phyloP scores from a whole-genome alignment of 2,888 invertebrate species.

The Altica lythri region DNA sequence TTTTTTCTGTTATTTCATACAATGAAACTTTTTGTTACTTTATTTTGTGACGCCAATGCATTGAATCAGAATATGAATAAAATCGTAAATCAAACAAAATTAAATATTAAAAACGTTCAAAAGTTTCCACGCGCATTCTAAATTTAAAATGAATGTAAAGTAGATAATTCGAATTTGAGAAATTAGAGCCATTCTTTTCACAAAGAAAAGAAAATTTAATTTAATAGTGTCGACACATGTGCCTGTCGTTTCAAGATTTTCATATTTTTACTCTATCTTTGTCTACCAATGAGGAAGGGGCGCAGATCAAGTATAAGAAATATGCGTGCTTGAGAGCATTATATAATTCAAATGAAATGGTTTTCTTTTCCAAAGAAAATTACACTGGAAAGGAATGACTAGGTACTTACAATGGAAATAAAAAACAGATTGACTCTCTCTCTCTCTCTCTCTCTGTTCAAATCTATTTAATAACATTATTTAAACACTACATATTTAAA shows the following conservation, averaged over 20 bases:
- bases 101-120: slow-evolving; percentile 60
- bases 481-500: background rate
- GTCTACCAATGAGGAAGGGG: slow-evolving; percentile 31
- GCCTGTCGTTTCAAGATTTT: slow-evolving; percentile 57
- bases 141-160: slow-evolving; percentile 60
- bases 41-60: slow-evolving; percentile 28
- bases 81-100: slow-evolving; percentile 60
- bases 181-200: slow-evolving; percentile 57
- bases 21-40: background rate
- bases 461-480: slow-evolving; percentile 7
- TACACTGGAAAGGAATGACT: slow-evolving; percentile 32
- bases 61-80: slow-evolving; percentile 52
- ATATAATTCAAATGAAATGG: slow-evolving; percentile 45
- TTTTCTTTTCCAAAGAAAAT: slow-evolving; percentile 41
- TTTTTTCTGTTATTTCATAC: too few species aligned
- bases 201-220: slow-evolving; percentile 57
- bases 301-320: slow-evolving; percentile 31
- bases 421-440: slow-evolving; percentile 8
- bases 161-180: slow-evolving; percentile 60
- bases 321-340: slow-evolving; percentile 39
- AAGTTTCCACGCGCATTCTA: slow-evolving; percentile 56
- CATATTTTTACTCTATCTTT: slow-evolving; percentile 47
- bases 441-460: slow-evolving; percentile 4
- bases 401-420: slow-evolving; percentile 15
- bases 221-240: slow-evolving; percentile 58